Percentiles rank a stretch among this genome's conserved stretches.
These are phyloP conservation scores for Scaptodrosophila latifasciaeformis DNA, from an alignment of 2,888 invertebrate species.

Conservation along the genomic window DNA sequence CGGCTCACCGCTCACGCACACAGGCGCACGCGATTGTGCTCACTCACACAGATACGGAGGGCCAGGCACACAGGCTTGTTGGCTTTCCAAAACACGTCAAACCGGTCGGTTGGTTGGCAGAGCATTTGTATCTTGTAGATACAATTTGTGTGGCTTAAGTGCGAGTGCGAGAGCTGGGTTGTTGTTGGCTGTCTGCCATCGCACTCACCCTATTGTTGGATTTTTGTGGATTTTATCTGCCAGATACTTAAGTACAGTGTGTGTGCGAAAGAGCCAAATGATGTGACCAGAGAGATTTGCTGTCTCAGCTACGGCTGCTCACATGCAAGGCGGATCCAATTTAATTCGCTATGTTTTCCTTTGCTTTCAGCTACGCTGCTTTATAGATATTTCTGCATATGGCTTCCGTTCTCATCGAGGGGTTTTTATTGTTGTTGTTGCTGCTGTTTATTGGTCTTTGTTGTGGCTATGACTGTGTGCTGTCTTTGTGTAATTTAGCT, in stretches of 20 bases:
- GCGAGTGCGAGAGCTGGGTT: background rate
- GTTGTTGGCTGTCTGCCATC: conserved; percentile 33
- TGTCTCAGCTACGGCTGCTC: conserved; percentile 1
- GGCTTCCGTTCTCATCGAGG: conserved; percentile 57
- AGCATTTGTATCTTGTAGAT: conserved; percentile 5
- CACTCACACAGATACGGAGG: conserved; percentile 9
- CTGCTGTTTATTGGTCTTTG: conserved; percentile 43
- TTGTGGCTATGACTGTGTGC: too few relatives aligned
- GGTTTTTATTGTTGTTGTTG: conserved; percentile 26
- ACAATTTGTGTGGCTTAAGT: conserved; percentile 4
- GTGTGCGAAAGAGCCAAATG: conserved; percentile 25
- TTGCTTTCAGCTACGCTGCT: conserved; percentile 20
- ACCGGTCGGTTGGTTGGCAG: conserved; percentile 40
- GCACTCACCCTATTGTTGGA: conserved; percentile 30
- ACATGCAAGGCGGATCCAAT: conserved; percentile 49
- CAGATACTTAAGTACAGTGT: conserved; percentile 37
- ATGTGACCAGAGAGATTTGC: background rate
- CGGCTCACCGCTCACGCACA: conserved; percentile 5
- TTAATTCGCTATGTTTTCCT: conserved; percentile 47
- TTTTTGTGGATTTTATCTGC: conserved; percentile 66
- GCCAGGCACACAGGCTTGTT: background rate
- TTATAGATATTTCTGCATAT: conserved; percentile 56
- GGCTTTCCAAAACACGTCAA: conserved; percentile 32
- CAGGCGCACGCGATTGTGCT: background rate
- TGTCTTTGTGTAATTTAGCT: conserved; percentile 64